Percentiles rank a stretch among this genome's conserved stretches.
These are phyloP conservation scores for Sigmodon hispidus DNA, from an alignment of 2,113 vertebrate species.

Conservation along the genomic window DNA sequence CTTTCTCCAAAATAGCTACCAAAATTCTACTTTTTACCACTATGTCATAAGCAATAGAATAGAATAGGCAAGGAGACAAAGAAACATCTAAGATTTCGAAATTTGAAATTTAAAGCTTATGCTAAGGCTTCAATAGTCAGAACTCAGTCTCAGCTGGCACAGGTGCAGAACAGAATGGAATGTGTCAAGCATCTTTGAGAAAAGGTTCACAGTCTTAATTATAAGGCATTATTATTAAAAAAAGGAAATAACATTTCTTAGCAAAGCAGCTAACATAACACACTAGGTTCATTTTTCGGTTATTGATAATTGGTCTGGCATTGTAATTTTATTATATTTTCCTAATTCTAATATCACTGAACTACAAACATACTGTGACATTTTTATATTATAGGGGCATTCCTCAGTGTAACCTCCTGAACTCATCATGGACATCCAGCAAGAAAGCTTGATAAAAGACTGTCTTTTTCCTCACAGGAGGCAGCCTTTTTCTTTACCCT, in stretches of 20 bases:
- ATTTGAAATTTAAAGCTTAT: neutral
- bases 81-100: neutral
- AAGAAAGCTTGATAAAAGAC: neutral
- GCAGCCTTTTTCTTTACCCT: neutral
- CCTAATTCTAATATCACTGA: neutral
- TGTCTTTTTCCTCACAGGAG: neutral
- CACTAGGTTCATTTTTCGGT: neutral
- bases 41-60: neutral
- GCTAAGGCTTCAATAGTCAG: neutral
- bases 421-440: neutral
- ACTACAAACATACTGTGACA: neutral
- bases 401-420: neutral
- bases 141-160: neutral
- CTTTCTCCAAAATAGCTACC: neutral
- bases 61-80: neutral
- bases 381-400: neutral
- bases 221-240: neutral
- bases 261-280: neutral
- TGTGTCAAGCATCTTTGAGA: neutral
- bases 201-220: neutral
- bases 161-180: neutral
- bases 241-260: neutral
- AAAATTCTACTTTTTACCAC: neutral
- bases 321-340: neutral
- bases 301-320: neutral